Base-by-base conservation (phyloP, 2,888 invertebrate species). In the Metallyticus violacea region DNA sequence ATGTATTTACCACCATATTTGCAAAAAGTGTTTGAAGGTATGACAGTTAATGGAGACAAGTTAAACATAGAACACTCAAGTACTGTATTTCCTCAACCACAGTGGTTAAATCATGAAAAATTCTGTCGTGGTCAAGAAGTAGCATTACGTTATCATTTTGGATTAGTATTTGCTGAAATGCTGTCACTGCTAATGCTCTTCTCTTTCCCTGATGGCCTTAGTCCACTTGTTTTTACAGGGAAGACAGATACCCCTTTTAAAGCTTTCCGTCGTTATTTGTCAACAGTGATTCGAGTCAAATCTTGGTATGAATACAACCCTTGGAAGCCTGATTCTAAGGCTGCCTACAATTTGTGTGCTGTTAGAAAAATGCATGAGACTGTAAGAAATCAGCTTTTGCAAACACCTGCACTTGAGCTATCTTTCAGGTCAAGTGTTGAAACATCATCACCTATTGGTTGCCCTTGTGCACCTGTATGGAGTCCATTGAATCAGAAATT, bases 261-360 rank as follows among this genome's bases (percentile, higher is more conserved):
- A 77, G 88, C 88, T 25, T 88, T 88, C 87, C 81, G 81, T 22
- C 78, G 88, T 78, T 94, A 94, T 88, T 86, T 93, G 9, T 91
- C 92, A 9, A 94, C 94, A 0, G 89, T 91, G 0, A 86, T 89
- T 0, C 92, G 93, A 85, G 89, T 93, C 0, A 90, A 90, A 22
- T 91, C 91, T 9, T 94, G 94, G 94, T 93, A 92, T 89, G 91
- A 62, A 1, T 84, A 85, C 62, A 92, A 94, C 89, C 91, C 93
- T 1, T 94, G 92, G 92, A 90, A 91, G 7, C 89, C 90, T 25
- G 91, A 91, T 1, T 92, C 92, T 9, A 87, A 88, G 1, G 93
- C 92, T 0, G 90, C 92, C 87, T 91, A 91, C 62, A 93, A 93
- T 30, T 90, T 94, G 1, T 89, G 90, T 77, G 84, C 88, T 0